Percentiles rank a stretch among this genome's conserved stretches.
Evolutionary conservation across 2,113 vertebrate genomes (phyloP).

Genomic region (Donacobius atricapilla): DNA sequence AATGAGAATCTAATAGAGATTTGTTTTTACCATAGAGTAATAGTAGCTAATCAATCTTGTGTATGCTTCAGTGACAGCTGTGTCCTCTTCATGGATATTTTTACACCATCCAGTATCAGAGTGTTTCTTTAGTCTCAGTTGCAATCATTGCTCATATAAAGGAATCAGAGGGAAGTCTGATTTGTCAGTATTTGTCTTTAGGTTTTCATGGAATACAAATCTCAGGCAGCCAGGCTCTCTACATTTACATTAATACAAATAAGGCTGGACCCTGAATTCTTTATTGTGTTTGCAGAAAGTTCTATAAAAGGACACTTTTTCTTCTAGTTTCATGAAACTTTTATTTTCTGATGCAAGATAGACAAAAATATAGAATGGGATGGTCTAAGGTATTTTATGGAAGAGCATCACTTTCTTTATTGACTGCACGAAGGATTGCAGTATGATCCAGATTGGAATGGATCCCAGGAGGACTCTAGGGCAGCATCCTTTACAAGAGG

Average conservation of each 20-base stretch:
- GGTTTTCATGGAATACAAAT: background rate
- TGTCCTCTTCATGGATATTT: slow-evolving; percentile 8
- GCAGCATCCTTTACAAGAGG: background rate
- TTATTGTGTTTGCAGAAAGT: background rate
- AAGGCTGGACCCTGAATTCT: background rate
- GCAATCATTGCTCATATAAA: background rate
- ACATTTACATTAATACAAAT: background rate
- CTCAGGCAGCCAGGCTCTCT: background rate
- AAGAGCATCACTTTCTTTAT: background rate
- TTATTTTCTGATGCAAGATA: background rate
- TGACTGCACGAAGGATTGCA: background rate
- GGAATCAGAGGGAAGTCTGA: background rate
- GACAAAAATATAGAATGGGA: background rate
- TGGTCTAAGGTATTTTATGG: background rate
- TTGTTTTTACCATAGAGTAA: background rate
- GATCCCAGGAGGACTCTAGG: background rate
- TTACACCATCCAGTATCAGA: background rate
- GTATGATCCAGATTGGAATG: background rate
- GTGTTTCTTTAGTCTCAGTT: background rate
- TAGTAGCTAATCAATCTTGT: background rate
- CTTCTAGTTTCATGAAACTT: background rate
- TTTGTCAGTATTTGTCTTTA: background rate
- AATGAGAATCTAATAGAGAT: background rate
- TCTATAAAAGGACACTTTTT: background rate
- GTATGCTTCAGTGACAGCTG: background rate